These are phyloP conservation scores for Mugil cephalus DNA, from an alignment of 2,113 vertebrate species.

Conservation along the genomic window DNA sequence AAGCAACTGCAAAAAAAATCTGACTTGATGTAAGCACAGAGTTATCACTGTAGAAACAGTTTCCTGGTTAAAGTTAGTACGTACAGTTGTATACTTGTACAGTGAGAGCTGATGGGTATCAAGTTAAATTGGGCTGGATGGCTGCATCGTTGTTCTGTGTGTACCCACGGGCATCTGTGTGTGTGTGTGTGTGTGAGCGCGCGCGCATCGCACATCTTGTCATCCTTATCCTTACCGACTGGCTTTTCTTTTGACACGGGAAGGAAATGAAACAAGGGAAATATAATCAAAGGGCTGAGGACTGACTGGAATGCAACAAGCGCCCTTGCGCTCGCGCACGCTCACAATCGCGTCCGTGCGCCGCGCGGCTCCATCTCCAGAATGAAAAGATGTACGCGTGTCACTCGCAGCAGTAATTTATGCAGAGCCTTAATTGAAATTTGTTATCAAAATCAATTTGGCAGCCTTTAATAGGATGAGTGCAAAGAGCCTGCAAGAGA, in stretches of 20 bases:
- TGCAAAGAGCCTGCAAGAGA: slow-evolving; percentile 61
- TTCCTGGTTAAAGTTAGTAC: slow-evolving; percentile 1
- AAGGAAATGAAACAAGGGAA: slow-evolving; percentile 60
- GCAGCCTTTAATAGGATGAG: slow-evolving; percentile 79
- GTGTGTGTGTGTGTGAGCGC: slow-evolving; percentile 11
- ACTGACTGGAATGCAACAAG: slow-evolving; percentile 51
- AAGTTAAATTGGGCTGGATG: slow-evolving; percentile 3
- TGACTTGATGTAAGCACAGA: background rate
- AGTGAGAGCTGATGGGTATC: background rate
- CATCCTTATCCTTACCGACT: slow-evolving; percentile 52
- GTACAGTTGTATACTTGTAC: background rate
- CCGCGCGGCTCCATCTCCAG: slow-evolving; percentile 56
- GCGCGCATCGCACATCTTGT: too few species aligned
- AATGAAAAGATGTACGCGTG: slow-evolving; percentile 69
- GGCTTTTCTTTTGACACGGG: slow-evolving; percentile 49
- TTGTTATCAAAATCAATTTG: slow-evolving; percentile 84
- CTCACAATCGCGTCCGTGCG: slow-evolving; percentile 23
- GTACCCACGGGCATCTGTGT: background rate
- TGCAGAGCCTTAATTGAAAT: slow-evolving; percentile 80
- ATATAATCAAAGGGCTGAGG: slow-evolving; percentile 53
- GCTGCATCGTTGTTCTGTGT: background rate
- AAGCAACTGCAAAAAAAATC: too few species aligned
- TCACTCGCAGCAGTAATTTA: slow-evolving; percentile 76
- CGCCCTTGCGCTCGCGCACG: slow-evolving; percentile 28
- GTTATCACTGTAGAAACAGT: background rate